A percentile compares a stretch with the other conserved stretches of the same genome.
These are phyloP conservation scores for Chloropsis hardwickii DNA, from an alignment of 2,113 vertebrate genomes.

Conservation along the genomic window DNA sequence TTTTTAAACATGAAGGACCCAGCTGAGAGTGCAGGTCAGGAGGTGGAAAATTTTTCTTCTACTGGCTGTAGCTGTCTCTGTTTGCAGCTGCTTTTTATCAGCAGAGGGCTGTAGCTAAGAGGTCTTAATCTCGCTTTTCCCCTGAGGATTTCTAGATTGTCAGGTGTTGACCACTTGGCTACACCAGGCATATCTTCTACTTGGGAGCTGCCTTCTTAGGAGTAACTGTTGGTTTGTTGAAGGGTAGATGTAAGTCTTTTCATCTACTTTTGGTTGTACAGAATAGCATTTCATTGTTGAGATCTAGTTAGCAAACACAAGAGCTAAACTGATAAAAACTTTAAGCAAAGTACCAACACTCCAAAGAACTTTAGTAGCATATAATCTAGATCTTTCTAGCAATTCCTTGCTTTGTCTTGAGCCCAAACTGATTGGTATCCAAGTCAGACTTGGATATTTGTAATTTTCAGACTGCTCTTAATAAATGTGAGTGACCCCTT, in stretches of 20 bases:
- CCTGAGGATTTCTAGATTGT: background rate
- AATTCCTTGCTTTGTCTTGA: background rate
- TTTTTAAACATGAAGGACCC: background rate
- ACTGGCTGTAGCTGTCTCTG: background rate
- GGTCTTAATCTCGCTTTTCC: background rate
- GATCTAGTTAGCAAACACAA: background rate
- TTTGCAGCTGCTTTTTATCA: conserved; percentile 13
- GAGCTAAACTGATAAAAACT: background rate
- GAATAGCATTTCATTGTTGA: background rate
- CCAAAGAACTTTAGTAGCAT: background rate
- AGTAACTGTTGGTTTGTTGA: background rate
- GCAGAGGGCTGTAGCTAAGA: background rate
- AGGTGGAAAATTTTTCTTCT: background rate
- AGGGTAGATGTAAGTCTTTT: background rate
- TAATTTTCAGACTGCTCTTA: background rate
- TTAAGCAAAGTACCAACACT: background rate
- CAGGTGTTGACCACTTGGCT: background rate
- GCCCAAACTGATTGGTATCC: background rate
- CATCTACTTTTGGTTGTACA: background rate
- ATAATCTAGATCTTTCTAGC: background rate
- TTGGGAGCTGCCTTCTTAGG: background rate
- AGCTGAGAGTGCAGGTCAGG: background rate
- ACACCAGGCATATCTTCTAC: background rate
- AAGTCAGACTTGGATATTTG: background rate
- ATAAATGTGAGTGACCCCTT: background rate